Evolutionary conservation across 2,797 vertebrate species (phyloP).

Genomic region (Sarcophilus harrisii): DNA sequence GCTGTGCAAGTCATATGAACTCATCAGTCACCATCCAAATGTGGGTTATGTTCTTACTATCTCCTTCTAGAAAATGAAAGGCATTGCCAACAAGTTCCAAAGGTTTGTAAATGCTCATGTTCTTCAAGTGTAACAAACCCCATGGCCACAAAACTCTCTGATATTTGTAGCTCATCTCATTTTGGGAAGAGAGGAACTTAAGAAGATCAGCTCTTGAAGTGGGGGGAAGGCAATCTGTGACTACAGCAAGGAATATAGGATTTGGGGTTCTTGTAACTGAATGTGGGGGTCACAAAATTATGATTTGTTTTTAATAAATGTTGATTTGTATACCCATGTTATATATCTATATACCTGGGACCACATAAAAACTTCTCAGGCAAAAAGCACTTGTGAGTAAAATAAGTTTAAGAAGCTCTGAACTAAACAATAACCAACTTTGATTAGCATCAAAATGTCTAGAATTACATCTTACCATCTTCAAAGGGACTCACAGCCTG

Average conservation of each 20-base stretch:
- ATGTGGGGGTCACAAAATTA: too few relatives aligned
- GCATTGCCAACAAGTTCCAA: not conserved
- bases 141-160: not conserved
- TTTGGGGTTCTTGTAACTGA: not conserved
- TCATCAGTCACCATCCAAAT: not conserved
- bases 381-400: too few relatives aligned
- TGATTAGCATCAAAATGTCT: too few relatives aligned
- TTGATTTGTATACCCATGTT: too few relatives aligned
- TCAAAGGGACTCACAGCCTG: too few relatives aligned
- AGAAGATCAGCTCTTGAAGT: not conserved
- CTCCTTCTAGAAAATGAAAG: not conserved
- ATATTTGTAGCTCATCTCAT: not conserved
- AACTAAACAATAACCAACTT: too few relatives aligned
- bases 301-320: too few relatives aligned
- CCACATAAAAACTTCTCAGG: too few relatives aligned
- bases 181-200: not conserved
- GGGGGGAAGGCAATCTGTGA: not conserved
- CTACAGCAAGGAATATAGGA: not conserved
- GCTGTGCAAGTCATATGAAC: not conserved
- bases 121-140: not conserved
- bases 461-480: too few relatives aligned
- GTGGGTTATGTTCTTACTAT: not conserved
- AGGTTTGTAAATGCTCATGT: not conserved
- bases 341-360: too few relatives aligned
- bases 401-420: too few relatives aligned